Base-by-base conservation (phyloP, 1,140 invertebrate genomes). In the Druon quercuslanigerum region DNA sequence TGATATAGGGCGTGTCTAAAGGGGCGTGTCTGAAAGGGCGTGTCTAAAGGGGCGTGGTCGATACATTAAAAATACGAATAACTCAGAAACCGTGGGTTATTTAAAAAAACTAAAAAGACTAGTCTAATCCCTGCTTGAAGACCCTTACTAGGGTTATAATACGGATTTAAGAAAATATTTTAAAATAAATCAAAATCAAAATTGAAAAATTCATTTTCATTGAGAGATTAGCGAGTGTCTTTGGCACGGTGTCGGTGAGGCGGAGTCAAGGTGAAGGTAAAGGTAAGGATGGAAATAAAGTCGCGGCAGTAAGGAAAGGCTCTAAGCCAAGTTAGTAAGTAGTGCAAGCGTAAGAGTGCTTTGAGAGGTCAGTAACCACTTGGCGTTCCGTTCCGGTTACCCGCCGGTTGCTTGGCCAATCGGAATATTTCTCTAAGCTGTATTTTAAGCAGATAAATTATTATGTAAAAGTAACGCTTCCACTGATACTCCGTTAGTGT, bases 301-400 rank as follows among this genome's bases (percentile, higher is more conserved):
- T 83, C 81, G 73, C 79, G 50, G 76, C 78, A 77, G 79, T 77
- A 81, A 83, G 78, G 80, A 83, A 82, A 83, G 80, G 81, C 79
- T 19, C 54, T 79, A 81, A 81, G 79, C 78, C 83, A 87, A 89
- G 87, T 90, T 90, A 88, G 89, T 91, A 91, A 91, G 90, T 91
- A 91, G 90, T 91, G 90, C 90, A 90, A 91, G 90, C 90, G 89
- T 90, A 91, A 91, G 89, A 89, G 89, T 91, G 86, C 87, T 88
- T 86, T 85, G 83, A 84, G 87, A 90, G 90, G 90, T 91, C 90
- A 91, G 90, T 91, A 91, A 91, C 90, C 90, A 91, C 81, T 75
- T 83, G 84, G 81, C 87, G 88, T 90, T 90, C 87, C 89, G 89
- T 91, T 91, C 90, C 89, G 90, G 88, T 91, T 91, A 90, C 85